phyloP scores from a whole-genome alignment of 2,888 invertebrate genomes.

The Calameuta pallipes region DNA sequence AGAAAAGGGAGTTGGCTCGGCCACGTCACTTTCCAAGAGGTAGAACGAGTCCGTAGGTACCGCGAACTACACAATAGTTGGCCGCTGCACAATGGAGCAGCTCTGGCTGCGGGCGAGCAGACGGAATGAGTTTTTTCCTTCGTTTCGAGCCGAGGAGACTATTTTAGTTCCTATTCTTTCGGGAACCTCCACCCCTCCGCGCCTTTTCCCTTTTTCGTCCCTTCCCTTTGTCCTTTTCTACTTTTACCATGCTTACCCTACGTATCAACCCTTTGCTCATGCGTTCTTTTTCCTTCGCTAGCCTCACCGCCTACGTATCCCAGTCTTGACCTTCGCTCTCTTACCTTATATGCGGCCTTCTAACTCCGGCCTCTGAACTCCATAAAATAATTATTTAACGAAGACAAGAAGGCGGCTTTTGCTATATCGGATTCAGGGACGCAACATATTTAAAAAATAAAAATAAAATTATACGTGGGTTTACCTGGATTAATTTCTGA shows the following conservation, averaged over 20 bases:
- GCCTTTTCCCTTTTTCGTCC: not conserved
- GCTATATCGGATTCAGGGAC: not conserved
- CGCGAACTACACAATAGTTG: slow-evolving; percentile 51
- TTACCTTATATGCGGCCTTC: not conserved
- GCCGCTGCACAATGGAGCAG: slow-evolving; percentile 45
- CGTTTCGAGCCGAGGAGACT: slow-evolving; percentile 45
- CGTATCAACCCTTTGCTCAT: slow-evolving; percentile 14
- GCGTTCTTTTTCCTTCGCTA: slow-evolving; percentile 21
- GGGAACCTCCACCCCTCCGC: slow-evolving; percentile 23
- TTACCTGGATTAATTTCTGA: slow-evolving; percentile 9
- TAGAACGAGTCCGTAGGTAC: slow-evolving; percentile 35
- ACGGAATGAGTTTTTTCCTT: slow-evolving; percentile 57
- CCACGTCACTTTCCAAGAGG: slow-evolving; percentile 13
- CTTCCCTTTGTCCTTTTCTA: slow-evolving; percentile 17
- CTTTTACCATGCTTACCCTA: slow-evolving; percentile 11
- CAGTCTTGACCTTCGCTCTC: not conserved
- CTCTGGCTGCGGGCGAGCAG: slow-evolving; percentile 43
- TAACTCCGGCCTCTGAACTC: slow-evolving; percentile 7
- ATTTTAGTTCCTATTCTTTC: slow-evolving; percentile 49
- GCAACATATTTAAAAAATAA: not conserved
- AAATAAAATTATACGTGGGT: not conserved
- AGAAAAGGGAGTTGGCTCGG: slow-evolving; percentile 10
- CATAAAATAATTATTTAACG: slow-evolving; percentile 51
- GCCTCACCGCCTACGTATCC: slow-evolving; percentile 13
- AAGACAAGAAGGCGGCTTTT: slow-evolving; percentile 17